Evolutionary conservation across 2,888 invertebrate species (phyloP).

Genomic region (Drosophila anomalipes): DNA sequence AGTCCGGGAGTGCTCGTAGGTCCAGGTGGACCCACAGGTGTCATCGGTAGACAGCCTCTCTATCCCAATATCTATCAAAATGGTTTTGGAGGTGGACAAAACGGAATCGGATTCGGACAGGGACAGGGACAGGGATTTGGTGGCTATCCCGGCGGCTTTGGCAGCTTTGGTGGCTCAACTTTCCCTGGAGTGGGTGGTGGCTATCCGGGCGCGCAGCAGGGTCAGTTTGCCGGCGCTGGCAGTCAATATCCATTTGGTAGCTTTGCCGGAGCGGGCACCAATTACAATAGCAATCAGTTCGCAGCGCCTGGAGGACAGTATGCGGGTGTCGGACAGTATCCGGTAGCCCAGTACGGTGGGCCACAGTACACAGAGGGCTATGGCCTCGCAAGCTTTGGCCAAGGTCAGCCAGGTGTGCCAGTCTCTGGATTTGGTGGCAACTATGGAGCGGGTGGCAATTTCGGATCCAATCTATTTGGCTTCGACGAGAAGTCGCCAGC

Average conservation of each 20-base stretch:
- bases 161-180: constrained; percentile 9
- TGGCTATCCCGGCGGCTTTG: constrained; percentile 12
- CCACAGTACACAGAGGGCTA: constrained; percentile 80
- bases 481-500: constrained; percentile 68
- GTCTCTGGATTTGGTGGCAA: constrained; percentile 44
- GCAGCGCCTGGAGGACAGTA: constrained; percentile 50
- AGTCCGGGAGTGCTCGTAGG: constrained; percentile 84
- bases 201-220: constrained; percentile 34
- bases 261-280: constrained; percentile 45
- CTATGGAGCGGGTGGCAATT: constrained; percentile 38
- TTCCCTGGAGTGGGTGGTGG: constrained; percentile 42
- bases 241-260: constrained; percentile 44
- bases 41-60: constrained; percentile 68
- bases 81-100: constrained; percentile 63
- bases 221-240: constrained; percentile 36
- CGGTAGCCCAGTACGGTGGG: constrained; percentile 48
- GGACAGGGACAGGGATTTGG: not conserved
- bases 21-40: constrained; percentile 86
- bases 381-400: constrained; percentile 61
- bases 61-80: constrained; percentile 64
- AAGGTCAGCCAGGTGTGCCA: constrained; percentile 49
- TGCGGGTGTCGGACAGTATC: constrained; percentile 63
- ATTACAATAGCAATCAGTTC: constrained; percentile 44
- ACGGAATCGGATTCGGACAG: constrained; percentile 47
- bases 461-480: constrained; percentile 43